These are phyloP conservation scores for Enteromius unitaeniatus DNA, from an alignment of 2,797 vertebrate species.

Conservation along the genomic window DNA sequence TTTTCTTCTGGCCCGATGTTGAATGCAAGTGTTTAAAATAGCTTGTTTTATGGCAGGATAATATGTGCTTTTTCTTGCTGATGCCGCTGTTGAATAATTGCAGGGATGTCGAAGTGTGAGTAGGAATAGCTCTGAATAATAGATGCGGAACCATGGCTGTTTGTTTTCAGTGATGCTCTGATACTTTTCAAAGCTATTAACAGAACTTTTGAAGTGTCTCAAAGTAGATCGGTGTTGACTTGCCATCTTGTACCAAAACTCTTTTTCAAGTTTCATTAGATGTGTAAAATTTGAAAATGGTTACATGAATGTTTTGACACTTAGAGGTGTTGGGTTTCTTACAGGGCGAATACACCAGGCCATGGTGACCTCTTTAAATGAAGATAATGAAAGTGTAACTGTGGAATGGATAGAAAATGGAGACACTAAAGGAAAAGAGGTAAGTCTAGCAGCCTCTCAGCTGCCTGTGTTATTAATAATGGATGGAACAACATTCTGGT, in stretches of 20 bases:
- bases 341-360: constrained; percentile 97
- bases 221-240: background rate
- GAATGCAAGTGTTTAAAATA: constrained; percentile 5
- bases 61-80: constrained; percentile 29
- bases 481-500: constrained; percentile 54
- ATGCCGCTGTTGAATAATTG: constrained; percentile 53
- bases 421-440: constrained; percentile 99
- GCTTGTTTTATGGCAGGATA: constrained; percentile 42
- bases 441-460: constrained; percentile 68
- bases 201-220: constrained; percentile 30
- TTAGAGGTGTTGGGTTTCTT: constrained; percentile 53
- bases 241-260: background rate
- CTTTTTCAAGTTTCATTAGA: constrained; percentile 3
- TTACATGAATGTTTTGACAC: background rate
- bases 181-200: constrained; percentile 11
- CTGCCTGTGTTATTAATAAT: constrained; percentile 67
- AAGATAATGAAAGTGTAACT: constrained; percentile 96
- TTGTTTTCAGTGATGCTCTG: constrained; percentile 29
- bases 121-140: constrained; percentile 51
- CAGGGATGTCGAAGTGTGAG: constrained; percentile 28
- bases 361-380: constrained; percentile 96
- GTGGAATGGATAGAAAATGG: constrained; percentile 99
- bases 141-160: constrained; percentile 40
- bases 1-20: background rate
- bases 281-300: background rate